Evolutionary conservation across 2,113 vertebrate genomes (phyloP).

Genomic region (Agapornis roseicollis): DNA sequence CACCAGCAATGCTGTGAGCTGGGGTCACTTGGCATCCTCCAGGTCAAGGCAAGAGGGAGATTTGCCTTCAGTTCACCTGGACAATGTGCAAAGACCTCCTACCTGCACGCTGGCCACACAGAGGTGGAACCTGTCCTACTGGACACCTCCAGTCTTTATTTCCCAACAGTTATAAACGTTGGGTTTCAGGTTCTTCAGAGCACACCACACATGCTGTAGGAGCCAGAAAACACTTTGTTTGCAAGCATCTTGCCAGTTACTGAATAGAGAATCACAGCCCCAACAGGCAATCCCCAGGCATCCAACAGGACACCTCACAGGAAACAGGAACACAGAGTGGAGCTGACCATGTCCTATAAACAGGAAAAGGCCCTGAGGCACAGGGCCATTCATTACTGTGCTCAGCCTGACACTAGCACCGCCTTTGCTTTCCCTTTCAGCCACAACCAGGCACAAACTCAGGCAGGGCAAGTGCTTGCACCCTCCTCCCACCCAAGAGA

Average conservation of each 20-base stretch:
- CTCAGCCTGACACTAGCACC: neutral
- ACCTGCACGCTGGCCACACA: rapidly evolving
- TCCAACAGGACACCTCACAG: slow-evolving; percentile 59
- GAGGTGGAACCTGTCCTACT: neutral
- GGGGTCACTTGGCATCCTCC: neutral
- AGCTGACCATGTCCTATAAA: neutral
- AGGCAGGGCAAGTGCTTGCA: neutral
- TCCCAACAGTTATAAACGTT: neutral
- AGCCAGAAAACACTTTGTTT: neutral
- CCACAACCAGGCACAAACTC: neutral
- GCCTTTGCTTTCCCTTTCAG: neutral
- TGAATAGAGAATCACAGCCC: neutral
- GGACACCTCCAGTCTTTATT: neutral
- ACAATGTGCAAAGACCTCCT: neutral
- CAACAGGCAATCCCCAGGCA: neutral
- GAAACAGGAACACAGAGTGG: slow-evolving; percentile 40
- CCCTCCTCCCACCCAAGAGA: neutral
- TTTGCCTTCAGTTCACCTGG: neutral
- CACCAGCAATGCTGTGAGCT: neutral
- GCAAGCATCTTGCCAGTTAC: neutral
- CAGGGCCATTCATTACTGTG: neutral
- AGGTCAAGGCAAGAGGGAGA: neutral
- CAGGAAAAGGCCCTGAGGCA: slow-evolving; percentile 27
- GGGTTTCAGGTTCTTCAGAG: neutral
- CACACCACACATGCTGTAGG: rapidly evolving